Evolutionary conservation across 2,113 vertebrate genomes (phyloP).

Genomic region (Clupea harengus): DNA sequence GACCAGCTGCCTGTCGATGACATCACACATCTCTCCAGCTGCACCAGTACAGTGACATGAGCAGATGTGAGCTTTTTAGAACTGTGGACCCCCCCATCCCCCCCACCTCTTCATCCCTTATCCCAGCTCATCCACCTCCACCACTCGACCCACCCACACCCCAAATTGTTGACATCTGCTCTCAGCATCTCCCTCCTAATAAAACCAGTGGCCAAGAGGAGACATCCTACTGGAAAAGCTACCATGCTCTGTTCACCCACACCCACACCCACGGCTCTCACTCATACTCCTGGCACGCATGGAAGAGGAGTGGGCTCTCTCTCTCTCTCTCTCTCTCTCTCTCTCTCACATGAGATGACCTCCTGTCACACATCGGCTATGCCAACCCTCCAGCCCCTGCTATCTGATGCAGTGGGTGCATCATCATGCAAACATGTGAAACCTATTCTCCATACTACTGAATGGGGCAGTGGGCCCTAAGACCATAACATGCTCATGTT

Average conservation of each 20-base stretch:
- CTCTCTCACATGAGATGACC: not conserved
- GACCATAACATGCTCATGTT: constrained; percentile 3
- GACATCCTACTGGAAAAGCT: not conserved
- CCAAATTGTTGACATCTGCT: constrained; percentile 56
- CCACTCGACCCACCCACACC: not conserved
- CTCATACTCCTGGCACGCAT: constrained; percentile 16
- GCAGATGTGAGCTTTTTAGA: constrained; percentile 50
- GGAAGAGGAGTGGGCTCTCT: not conserved
- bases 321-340: not conserved
- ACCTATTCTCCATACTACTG: constrained; percentile 28
- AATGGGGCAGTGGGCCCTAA: not conserved
- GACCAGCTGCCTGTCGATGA: constrained; percentile 55
- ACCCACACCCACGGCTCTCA: constrained; percentile 31
- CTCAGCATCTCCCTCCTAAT: constrained; percentile 45
- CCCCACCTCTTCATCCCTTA: not conserved
- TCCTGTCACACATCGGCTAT: not conserved
- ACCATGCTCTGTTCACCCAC: constrained; percentile 11
- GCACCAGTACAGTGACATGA: constrained; percentile 46
- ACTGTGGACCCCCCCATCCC: not conserved
- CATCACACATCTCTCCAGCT: constrained; percentile 56
- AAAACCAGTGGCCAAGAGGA: constrained; percentile 37
- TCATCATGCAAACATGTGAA: constrained; percentile 16
- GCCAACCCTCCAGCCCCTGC: not conserved
- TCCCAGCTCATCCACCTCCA: not conserved
- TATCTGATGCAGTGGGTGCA: not conserved